Base-by-base conservation (phyloP, 1,140 invertebrate genomes). In the Lepidurus packardi region DNA sequence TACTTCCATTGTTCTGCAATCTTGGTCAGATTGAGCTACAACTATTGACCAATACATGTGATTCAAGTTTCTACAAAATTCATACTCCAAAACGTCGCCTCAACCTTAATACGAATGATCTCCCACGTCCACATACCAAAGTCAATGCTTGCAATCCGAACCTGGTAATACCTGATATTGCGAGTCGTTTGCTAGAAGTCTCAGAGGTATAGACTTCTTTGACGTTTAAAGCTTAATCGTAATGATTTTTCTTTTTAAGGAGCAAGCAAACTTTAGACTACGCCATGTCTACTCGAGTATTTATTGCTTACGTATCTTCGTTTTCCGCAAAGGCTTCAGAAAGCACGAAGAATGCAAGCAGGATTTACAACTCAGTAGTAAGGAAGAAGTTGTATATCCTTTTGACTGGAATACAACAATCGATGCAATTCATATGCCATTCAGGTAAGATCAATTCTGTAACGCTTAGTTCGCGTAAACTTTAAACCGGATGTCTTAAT, bases 121-220 rank as follows among this genome's bases (percentile, higher is more conserved):
- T 34, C 34, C 34, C 34, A 4, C 34, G 34, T 34, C 3, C 34
- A 34, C 34, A 16, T 7, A 7, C 7, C n/a, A 65, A 65, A 21
- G 53, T 7, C 13, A 65, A 65, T 65, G 16, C 53, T 13, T 65
- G 53, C 21, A 65, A 65, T 21, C 53, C 16, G 53, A 16, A 65
- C 53, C 53, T 9, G 16, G 53, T 65, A 65, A 65, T 65, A 65
- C 13, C 6, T 7, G 21, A 65, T n/a, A 7, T 65, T 16, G 21
- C 16, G 6, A 65, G 21, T 21, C 16, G 13, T 65, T 65, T 65
- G 53, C 16, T 16, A n/a, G 8, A 9, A 13, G 53, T 21, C 6
- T 65, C 53, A 21, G 53, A 65, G 53, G 53, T 65, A 65, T 65
- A 65, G 21, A 65, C 16, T 16, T 65, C 45, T 47, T 47, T 47